Conservation (phyloP, 2,888 invertebrate genomes). For the Parasteatoda lunata region DNA sequence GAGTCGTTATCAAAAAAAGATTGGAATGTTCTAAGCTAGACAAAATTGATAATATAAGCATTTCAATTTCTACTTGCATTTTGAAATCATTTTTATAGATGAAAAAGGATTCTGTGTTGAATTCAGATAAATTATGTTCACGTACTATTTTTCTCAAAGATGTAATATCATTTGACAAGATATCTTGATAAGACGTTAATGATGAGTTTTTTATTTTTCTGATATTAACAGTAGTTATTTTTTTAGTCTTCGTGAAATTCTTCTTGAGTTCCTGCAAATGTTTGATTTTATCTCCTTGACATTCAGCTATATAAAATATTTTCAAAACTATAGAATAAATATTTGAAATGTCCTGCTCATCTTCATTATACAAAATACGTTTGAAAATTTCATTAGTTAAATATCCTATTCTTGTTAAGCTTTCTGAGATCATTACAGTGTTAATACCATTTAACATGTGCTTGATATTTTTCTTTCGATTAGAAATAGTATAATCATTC, state of each 20-base stretch:
- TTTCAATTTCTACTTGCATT: conserved; percentile 25
- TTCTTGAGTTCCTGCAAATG: neutral
- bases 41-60: conserved; percentile 19
- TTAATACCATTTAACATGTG: no score
- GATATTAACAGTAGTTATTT: neutral
- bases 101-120: neutral
- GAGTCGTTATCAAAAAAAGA: conserved; percentile 25
- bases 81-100: neutral
- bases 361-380: no score
- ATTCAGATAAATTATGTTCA: neutral
- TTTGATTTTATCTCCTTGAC: neutral
- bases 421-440: no score
- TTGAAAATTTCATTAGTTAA: no score
- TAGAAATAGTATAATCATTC: no score
- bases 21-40: conserved; percentile 1
- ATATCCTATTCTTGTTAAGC: no score
- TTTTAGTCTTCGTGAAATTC: neutral
- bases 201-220: neutral
- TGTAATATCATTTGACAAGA: neutral
- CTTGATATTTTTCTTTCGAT: no score
- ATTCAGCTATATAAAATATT: no score
- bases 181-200: neutral
- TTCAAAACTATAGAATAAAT: no score
- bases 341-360: no score
- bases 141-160: neutral